Conservation (phyloP, 2,797 vertebrate species). For the Phoeniculus purpureus region DNA sequence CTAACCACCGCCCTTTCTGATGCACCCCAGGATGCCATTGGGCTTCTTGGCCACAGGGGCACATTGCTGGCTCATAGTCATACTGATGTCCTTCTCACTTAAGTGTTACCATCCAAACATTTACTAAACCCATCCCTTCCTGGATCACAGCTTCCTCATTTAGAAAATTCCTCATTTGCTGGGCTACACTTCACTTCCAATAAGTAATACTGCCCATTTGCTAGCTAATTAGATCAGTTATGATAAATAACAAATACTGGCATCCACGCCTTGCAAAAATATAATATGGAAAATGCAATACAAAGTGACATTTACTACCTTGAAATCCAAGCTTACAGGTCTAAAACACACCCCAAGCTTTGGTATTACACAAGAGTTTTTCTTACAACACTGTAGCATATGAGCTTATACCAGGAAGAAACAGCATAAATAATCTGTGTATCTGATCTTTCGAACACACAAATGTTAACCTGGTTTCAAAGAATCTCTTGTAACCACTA, state of each 20-base stretch:
- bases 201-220: not conserved
- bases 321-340: not conserved
- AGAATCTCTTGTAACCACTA: not conserved
- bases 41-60: too few relatives aligned
- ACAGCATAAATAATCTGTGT: accelerated
- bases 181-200: not conserved
- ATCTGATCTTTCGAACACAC: not conserved
- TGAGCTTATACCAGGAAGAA: not conserved
- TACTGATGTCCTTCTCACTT: not conserved
- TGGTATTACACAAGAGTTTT: not conserved
- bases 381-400: not conserved
- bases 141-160: not conserved
- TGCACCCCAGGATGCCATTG: too few relatives aligned
- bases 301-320: not conserved
- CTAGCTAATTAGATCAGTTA: not conserved
- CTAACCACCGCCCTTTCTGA: too few relatives aligned
- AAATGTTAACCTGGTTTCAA: not conserved
- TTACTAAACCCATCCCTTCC: not conserved
- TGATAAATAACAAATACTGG: not conserved
- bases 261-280: not conserved
- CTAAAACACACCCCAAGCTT: accelerated
- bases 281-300: not conserved
- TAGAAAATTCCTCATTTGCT: not conserved
- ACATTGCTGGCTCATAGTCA: too few relatives aligned
- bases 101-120: not conserved